Percentiles rank a stretch among this genome's conserved stretches.
Evolutionary conservation across 2,113 vertebrate species (phyloP).

Genomic region (Phasianus colchicus): DNA sequence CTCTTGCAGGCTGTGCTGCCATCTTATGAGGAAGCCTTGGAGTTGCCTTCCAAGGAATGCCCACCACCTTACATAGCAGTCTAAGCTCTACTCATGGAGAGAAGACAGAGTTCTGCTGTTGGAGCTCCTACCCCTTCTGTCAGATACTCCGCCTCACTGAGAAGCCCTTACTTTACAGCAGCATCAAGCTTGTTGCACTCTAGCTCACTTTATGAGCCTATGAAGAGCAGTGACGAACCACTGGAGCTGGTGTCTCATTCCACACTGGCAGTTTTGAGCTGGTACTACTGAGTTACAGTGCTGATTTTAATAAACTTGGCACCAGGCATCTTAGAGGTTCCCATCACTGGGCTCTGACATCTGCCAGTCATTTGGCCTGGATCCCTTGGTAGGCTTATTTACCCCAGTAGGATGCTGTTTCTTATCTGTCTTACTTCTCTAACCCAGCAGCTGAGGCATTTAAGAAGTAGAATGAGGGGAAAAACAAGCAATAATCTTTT

Average conservation of each 20-base stretch:
- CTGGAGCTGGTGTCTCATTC: neutral
- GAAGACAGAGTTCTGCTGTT: neutral
- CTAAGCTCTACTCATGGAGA: slow-evolving; percentile 21
- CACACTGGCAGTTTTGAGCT: neutral
- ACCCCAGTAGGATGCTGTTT: neutral
- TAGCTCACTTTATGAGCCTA: neutral
- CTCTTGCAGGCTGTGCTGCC: slow-evolving; percentile 77
- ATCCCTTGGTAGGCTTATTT: neutral
- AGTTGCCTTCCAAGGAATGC: slow-evolving; percentile 71
- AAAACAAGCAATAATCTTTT: neutral
- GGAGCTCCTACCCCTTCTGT: neutral
- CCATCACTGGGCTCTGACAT: neutral
- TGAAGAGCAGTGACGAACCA: neutral
- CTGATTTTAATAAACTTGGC: neutral
- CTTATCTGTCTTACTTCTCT: neutral
- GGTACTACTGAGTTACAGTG: neutral
- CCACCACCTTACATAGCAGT: slow-evolving; percentile 73
- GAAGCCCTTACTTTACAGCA: neutral
- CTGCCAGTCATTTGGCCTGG: neutral
- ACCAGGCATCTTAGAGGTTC: neutral
- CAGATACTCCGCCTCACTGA: neutral
- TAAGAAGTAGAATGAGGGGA: neutral
- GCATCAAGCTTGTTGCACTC: neutral
- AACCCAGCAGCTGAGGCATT: neutral
- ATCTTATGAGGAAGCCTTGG: slow-evolving; percentile 81